Percentiles rank a stretch among this genome's conserved stretches.
These are phyloP conservation scores for Erythrocercus mccallii DNA, from an alignment of 2,113 vertebrate species.

Conservation along the genomic window DNA sequence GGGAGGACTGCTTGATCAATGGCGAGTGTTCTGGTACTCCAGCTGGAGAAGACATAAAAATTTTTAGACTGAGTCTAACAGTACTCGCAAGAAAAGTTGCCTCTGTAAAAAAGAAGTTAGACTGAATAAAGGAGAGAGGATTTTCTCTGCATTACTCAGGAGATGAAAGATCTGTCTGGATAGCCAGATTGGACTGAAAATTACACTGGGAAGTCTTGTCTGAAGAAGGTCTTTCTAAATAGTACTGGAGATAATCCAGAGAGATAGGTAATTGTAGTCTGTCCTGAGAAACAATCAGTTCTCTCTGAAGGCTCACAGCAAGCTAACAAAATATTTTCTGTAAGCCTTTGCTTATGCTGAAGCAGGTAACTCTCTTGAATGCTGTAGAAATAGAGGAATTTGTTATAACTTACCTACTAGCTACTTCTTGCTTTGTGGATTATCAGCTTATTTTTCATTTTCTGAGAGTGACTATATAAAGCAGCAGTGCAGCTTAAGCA, in stretches of 20 bases:
- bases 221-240: slow-evolving; percentile 2
- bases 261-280: not conserved
- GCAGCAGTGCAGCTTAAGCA: not conserved
- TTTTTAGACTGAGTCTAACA: not conserved
- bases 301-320: not conserved
- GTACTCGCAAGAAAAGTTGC: not conserved
- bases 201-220: not conserved
- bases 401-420: not conserved
- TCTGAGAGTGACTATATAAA: not conserved
- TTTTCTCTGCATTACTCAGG: not conserved
- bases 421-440: not conserved
- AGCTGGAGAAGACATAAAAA: not conserved
- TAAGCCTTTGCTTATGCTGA: not conserved
- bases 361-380: not conserved
- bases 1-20: not conserved
- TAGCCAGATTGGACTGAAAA: not conserved
- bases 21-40: not conserved
- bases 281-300: not conserved
- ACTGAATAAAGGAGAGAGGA: not conserved
- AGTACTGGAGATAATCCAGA: not conserved
- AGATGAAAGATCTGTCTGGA: not conserved
- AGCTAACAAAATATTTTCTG: not conserved
- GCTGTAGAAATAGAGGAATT: not conserved
- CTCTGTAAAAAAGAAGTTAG: not conserved
- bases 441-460: not conserved